phyloP scores from a whole-genome alignment of 2,888 invertebrate genomes.

The Drosophila fungiperda region DNA sequence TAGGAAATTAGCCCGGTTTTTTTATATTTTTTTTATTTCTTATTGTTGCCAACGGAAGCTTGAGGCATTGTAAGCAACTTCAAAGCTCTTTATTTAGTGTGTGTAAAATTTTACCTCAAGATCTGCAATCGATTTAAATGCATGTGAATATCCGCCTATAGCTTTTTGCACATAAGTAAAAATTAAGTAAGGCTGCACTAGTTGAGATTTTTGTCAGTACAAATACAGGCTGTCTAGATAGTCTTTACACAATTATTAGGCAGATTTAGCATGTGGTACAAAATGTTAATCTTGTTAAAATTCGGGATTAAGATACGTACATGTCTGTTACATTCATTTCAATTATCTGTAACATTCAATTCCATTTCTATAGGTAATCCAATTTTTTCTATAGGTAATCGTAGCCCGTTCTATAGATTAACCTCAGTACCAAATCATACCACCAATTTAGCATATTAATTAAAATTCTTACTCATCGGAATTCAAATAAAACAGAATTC shows the following conservation, averaged over 20 bases:
- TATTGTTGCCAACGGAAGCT: conserved; percentile 50
- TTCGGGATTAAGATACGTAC: not conserved
- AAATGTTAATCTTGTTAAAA: too few relatives aligned
- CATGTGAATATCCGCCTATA: conserved; percentile 54
- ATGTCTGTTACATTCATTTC: not conserved
- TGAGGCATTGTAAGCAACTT: conserved; percentile 58
- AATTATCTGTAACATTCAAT: not conserved
- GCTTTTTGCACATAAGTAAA: conserved; percentile 1
- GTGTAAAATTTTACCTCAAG: conserved; percentile 45
- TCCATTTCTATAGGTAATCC: not conserved
- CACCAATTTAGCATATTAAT: not conserved
- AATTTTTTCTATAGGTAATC: not conserved
- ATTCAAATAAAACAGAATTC: not conserved
- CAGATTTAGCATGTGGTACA: not conserved
- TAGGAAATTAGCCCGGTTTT: conserved; percentile 78
- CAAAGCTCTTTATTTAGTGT: conserved; percentile 42
- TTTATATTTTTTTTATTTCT: conserved; percentile 19
- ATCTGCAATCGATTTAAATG: conserved; percentile 60
- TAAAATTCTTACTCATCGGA: conserved; percentile 5
- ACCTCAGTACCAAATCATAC: not conserved
- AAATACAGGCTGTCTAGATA: too few relatives aligned
- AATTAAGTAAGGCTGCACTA: not conserved
- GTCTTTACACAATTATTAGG: not conserved
- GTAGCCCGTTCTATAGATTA: not conserved
- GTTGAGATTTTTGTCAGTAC: not conserved